phyloP scores from a whole-genome alignment of 1,140 invertebrate species.

The Pseudomyrmex flavicornis region DNA sequence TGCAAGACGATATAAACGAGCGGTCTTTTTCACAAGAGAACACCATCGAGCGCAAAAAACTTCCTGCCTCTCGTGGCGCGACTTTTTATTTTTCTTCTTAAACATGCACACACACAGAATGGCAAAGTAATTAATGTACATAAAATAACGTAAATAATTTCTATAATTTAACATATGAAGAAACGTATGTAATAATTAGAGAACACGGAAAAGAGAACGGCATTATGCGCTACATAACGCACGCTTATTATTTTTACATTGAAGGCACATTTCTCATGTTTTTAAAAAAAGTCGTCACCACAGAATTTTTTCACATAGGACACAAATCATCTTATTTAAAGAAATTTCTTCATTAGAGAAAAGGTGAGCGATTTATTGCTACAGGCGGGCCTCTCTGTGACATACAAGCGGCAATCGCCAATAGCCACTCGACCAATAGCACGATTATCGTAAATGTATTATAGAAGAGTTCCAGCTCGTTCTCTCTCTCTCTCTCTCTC shows the following conservation, averaged over 20 bases:
- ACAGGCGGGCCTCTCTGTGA: slow-evolving; percentile 38
- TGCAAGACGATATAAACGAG: slow-evolving; percentile 23
- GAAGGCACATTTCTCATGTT: too few species aligned
- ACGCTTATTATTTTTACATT: neutral
- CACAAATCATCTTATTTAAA: slow-evolving; percentile 42
- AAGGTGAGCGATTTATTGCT: slow-evolving; percentile 58
- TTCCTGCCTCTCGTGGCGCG: neutral
- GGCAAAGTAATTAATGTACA: slow-evolving; percentile 17
- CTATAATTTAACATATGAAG: too few species aligned
- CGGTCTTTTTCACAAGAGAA: slow-evolving; percentile 5
- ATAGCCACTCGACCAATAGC: neutral
- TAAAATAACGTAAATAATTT: neutral
- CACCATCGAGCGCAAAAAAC: slow-evolving; percentile 9
- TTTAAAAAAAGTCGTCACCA: too few species aligned
- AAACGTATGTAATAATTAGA: too few species aligned
- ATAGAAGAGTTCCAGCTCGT: neutral
- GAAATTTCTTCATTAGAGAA: slow-evolving; percentile 31
- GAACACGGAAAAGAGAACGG: too few species aligned
- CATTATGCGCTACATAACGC: too few species aligned
- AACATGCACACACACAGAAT: neutral
- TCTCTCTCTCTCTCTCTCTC: too few species aligned
- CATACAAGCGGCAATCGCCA: slow-evolving; percentile 15
- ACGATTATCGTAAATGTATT: slow-evolving; percentile 10
- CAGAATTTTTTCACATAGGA: neutral
- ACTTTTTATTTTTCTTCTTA: slow-evolving; percentile 37